Conservation (phyloP, 2,888 invertebrate genomes). For the Athrips mouffetella region DNA sequence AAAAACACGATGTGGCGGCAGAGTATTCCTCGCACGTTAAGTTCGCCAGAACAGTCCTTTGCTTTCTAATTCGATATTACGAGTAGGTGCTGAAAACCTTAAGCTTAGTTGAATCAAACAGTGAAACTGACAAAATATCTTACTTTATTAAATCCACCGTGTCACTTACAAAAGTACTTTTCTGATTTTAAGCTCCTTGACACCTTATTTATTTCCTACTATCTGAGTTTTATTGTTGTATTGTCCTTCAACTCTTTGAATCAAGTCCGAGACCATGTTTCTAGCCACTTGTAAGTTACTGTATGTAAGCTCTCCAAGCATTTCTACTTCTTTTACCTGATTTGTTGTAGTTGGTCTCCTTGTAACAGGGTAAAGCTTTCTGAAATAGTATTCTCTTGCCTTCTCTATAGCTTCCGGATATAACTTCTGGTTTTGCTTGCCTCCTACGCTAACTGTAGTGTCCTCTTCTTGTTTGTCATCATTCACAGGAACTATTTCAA, state of each 20-base stretch:
- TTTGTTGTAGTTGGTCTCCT: conserved; percentile 27
- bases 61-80: too few species aligned
- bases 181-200: too few species aligned
- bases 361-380: conserved; percentile 37
- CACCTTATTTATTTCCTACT: too few species aligned
- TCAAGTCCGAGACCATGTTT: conserved; percentile 43
- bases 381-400: conserved; percentile 58
- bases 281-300: conserved; percentile 45
- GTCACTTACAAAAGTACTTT: too few species aligned
- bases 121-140: too few species aligned
- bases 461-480: conserved; percentile 17
- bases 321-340: neutral
- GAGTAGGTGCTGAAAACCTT: too few species aligned
- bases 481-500: conserved; percentile 23
- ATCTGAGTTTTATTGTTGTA: neutral
- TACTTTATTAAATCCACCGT: too few species aligned
- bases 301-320: too few species aligned
- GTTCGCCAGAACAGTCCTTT: too few species aligned
- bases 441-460: conserved; percentile 33
- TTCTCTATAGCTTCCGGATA: conserved; percentile 45
- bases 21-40: too few species aligned
- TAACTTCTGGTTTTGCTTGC: conserved; percentile 25
- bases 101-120: too few species aligned
- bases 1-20: too few species aligned
- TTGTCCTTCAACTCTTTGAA: conserved; percentile 27